These are phyloP conservation scores for Cryptocephalus moraei DNA, from an alignment of 2,888 invertebrate species.

Conservation along the genomic window DNA sequence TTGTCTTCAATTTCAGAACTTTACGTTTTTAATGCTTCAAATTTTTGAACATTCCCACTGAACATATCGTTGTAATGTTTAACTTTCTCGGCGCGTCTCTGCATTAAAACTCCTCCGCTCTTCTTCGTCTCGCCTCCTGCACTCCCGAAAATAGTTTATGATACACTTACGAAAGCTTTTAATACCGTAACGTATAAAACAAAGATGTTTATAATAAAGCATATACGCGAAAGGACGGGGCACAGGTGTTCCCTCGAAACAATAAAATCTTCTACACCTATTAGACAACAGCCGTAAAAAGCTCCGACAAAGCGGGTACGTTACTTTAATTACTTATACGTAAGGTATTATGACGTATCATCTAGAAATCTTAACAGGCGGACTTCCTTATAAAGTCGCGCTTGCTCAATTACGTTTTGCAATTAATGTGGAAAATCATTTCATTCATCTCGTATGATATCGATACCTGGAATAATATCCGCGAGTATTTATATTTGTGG, in stretches of 20 bases:
- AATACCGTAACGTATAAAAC: conserved; percentile 4
- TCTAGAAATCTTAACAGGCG: conserved; percentile 27
- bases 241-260: conserved; percentile 18
- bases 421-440: conserved; percentile 16
- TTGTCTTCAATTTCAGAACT: too few relatives aligned
- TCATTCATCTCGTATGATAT: conserved; percentile 13
- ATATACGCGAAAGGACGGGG: conserved; percentile 10
- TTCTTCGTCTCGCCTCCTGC: background rate
- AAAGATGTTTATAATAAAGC: conserved; percentile 14
- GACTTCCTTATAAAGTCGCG: background rate
- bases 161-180: conserved; percentile 1
- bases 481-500: background rate
- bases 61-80: too few relatives aligned
- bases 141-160: conserved; percentile 6
- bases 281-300: conserved; percentile 17
- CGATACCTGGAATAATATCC: conserved; percentile 10
- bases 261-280: conserved; percentile 17
- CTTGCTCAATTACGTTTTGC: conserved; percentile 12
- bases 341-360: conserved; percentile 28
- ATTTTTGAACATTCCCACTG: too few relatives aligned
- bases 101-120: too few relatives aligned
- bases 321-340: conserved; percentile 26
- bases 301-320: conserved; percentile 24
- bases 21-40: too few relatives aligned
- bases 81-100: too few relatives aligned